Percentiles rank a stretch among this genome's conserved stretches.
Conservation (phyloP, 2,888 invertebrate species). For the Junonia oenone region DNA sequence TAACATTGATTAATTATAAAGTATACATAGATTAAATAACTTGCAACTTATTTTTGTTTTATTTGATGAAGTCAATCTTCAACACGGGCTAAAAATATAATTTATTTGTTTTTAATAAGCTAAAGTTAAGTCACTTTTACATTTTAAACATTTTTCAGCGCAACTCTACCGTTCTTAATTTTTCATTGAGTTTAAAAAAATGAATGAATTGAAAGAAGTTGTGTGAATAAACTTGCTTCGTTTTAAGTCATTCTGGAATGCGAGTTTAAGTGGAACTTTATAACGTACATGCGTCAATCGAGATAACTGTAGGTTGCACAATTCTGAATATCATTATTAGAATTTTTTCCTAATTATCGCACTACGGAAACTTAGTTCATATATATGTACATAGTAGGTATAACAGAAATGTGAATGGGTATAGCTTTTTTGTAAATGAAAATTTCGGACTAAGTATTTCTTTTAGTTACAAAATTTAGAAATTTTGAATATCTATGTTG, state of each 20-base stretch:
- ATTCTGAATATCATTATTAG: conserved; percentile 15
- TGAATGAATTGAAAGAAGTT: conserved; percentile 15
- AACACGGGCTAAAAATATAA: too few species aligned
- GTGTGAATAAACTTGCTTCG: conserved; percentile 12
- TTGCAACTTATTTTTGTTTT: too few species aligned
- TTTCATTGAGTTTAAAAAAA: neutral
- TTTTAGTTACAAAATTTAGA: neutral
- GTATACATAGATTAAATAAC: too few species aligned
- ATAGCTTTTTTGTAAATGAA: neutral
- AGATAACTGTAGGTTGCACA: conserved; percentile 11
- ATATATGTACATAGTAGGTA: too few species aligned
- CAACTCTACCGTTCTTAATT: too few species aligned
- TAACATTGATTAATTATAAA: too few species aligned
- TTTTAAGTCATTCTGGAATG: conserved; percentile 19
- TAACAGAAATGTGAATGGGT: too few species aligned
- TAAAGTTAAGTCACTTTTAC: too few species aligned
- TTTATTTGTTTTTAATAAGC: too few species aligned
- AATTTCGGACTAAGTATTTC: neutral
- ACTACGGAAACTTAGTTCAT: conserved; percentile 2
- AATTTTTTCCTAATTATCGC: conserved; percentile 15
- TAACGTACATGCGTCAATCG: conserved; percentile 16
- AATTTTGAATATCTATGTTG: too few species aligned
- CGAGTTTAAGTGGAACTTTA: conserved; percentile 14
- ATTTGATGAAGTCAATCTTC: too few species aligned
- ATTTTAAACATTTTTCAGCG: too few species aligned